A percentile compares a stretch with the other conserved stretches of the same genome.
phyloP scores from a whole-genome alignment of 2,888 invertebrate genomes.

The Branchellion lobata region DNA sequence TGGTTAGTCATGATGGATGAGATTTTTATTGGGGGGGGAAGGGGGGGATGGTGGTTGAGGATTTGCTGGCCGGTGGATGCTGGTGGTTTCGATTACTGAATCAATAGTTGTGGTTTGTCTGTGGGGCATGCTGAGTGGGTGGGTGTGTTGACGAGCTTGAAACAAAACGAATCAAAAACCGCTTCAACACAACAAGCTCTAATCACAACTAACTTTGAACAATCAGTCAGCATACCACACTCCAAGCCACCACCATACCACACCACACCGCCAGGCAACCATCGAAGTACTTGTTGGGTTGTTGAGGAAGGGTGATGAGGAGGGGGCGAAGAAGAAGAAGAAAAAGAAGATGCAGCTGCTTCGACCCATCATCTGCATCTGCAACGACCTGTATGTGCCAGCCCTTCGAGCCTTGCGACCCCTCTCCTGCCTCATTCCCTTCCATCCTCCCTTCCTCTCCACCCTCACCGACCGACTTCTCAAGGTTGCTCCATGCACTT shows the following conservation, averaged over 20 bases:
- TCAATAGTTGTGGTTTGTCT: too few species aligned
- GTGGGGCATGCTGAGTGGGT: too few species aligned
- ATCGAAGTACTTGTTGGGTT: slow-evolving; percentile 83
- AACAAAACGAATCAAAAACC: too few species aligned
- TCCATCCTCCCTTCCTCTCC: slow-evolving; percentile 62
- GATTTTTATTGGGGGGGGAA: too few species aligned
- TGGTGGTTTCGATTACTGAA: too few species aligned
- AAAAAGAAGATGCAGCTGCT: slow-evolving; percentile 65
- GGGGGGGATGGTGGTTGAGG: too few species aligned
- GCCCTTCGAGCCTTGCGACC: slow-evolving; percentile 79
- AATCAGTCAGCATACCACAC: too few species aligned
- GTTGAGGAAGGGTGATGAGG: slow-evolving; percentile 64
- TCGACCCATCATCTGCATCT: slow-evolving; percentile 92
- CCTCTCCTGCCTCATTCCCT: slow-evolving; percentile 73
- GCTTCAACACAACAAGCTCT: too few species aligned
- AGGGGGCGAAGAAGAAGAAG: slow-evolving; percentile 53
- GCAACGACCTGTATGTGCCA: slow-evolving; percentile 85
- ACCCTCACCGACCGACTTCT: slow-evolving; percentile 69
- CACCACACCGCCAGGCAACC: slow-evolving; percentile 67
- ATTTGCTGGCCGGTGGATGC: too few species aligned
- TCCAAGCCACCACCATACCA: not conserved
- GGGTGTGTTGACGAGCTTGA: too few species aligned
- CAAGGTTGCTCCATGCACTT: slow-evolving; percentile 65
- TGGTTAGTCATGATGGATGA: too few species aligned
- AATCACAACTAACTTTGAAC: too few species aligned